A percentile compares a stretch with the other conserved stretches of the same genome.
These are phyloP conservation scores for Carcina quercana DNA, from an alignment of 2,888 invertebrate species.

Conservation along the genomic window DNA sequence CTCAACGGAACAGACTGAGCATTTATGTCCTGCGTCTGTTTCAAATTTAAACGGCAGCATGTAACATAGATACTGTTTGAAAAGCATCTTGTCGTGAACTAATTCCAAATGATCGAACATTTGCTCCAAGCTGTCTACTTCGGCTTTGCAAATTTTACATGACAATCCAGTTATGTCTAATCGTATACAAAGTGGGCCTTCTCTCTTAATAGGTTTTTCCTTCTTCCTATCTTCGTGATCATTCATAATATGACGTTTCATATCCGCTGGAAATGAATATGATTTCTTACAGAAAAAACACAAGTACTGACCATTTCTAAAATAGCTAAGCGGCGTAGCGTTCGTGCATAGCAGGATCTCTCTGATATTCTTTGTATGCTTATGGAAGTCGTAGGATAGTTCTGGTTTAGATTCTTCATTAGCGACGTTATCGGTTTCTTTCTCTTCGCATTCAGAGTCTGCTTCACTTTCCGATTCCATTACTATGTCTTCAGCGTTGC, in stretches of 20 bases:
- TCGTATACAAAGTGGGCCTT: no score
- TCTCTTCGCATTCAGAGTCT: no score
- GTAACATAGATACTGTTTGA: background rate
- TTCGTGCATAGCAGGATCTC: constrained; percentile 1
- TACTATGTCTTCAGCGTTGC: no score
- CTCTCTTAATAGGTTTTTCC: no score
- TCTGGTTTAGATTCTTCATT: no score
- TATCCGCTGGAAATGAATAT: background rate
- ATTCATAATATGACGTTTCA: background rate
- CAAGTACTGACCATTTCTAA: background rate
- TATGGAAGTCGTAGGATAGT: no score
- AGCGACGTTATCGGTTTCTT: no score
- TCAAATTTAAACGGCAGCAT: background rate
- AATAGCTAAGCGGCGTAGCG: background rate
- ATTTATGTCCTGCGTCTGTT: background rate
- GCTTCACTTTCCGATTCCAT: no score
- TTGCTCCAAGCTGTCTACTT: background rate
- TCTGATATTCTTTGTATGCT: background rate
- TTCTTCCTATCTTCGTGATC: no score
- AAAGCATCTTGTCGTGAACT: background rate
- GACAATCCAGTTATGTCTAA: background rate
- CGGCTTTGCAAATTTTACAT: background rate
- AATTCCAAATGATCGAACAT: background rate
- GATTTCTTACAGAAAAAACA: background rate
- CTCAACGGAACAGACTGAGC: background rate